Evolutionary conservation across 2,797 vertebrate genomes (phyloP), one percentile per base, ranked within the genome.

Genomic region (Peromyscus nudipes): DNA sequence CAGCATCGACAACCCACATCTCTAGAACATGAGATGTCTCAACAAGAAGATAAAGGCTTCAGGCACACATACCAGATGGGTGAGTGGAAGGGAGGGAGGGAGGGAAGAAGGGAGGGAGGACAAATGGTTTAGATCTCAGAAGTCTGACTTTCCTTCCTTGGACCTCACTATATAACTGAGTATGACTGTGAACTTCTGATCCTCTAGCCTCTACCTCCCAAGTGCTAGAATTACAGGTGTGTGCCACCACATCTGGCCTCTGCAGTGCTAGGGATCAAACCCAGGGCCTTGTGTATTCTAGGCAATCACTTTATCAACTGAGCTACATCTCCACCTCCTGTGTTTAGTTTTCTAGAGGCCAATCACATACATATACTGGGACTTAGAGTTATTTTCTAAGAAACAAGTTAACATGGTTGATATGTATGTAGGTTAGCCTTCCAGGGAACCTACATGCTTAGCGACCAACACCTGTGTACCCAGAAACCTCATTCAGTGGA

Each of bases 11-110:
- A 77, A 75, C 75, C 65, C 62, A 92, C 67, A 94, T 77, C 84
- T 67, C 40, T 40, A 91, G 82, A 94, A 95, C 85, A 95, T 37
- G 83, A 25, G 73, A 85, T 67, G 52, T 77, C 31, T 60, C 25
- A 49, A 84, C 52, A 90, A 95, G 93, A 95, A 95, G 95, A 95
- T 76, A 46, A 93, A 93, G 71, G 31, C 52, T 93, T 92, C 60
- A 25, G 10, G 27, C 31, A 55, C 29, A 49, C 25, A 60, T 11
- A 73, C 12, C 31, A 52, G 40, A 55, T 37, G 21, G 34, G 1
- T 17, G 13, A 27, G 23, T 14, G 43, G 43, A 23, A 34, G 13
- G 65, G 10, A 4, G 2, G 31, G 43, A 25, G 6, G 37, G 57
- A 62, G 4, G 37, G 14, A 29, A 7, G 67, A 14, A 69, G 6